A percentile compares a stretch with the other conserved stretches of the same genome.
Conservation (phyloP, 1,140 invertebrate species). For the Gonioctena quinquepunctata region DNA sequence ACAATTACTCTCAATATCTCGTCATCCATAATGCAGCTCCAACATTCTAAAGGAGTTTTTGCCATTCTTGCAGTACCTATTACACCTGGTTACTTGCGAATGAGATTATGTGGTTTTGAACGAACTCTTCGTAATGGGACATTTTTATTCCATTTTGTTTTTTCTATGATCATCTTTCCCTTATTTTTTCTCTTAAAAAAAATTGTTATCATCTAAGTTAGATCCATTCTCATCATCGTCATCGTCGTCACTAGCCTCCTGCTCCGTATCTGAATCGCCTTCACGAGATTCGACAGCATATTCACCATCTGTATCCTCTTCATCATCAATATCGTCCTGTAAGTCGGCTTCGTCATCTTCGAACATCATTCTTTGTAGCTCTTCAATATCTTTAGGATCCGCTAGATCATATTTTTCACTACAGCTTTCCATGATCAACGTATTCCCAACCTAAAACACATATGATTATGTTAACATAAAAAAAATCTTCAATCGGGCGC, state of each 20-base stretch:
- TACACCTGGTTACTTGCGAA: not conserved
- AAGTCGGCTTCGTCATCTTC: slow-evolving; percentile 3
- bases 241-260: not conserved
- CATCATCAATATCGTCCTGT: slow-evolving; percentile 3
- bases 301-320: slow-evolving; percentile 9
- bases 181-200: slow-evolving; percentile 16
- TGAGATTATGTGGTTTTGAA: slow-evolving; percentile 3
- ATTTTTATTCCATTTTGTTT: slow-evolving; percentile 3
- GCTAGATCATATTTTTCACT: not conserved
- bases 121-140: not conserved
- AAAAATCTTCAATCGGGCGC: no score
- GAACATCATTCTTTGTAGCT: not conserved
- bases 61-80: not conserved
- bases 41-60: slow-evolving; percentile 17
- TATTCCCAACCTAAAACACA: not conserved
- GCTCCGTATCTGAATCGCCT: slow-evolving; percentile 16
- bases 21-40: slow-evolving; percentile 8
- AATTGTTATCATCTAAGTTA: not conserved
- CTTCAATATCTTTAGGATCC: not conserved
- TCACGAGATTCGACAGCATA: slow-evolving; percentile 7
- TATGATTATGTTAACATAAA: not conserved
- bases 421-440: not conserved
- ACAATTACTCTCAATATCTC: slow-evolving; percentile 18
- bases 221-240: not conserved
- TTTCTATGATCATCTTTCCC: not conserved